Conservation (phyloP, 1,140 invertebrate genomes). For the Lasioglossum albipes region DNA sequence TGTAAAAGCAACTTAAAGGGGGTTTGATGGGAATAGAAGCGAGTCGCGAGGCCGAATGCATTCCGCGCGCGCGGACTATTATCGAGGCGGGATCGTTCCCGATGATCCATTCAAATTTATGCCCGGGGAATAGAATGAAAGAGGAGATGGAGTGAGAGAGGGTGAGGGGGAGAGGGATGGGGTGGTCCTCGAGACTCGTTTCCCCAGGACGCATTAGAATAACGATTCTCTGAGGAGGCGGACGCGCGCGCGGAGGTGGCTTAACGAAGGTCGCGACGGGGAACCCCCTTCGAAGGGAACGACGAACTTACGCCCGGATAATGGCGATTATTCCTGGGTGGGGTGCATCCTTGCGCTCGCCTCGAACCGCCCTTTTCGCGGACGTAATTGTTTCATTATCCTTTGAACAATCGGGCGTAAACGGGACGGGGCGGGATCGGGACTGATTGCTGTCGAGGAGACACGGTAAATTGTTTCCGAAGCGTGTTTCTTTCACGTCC, state of each 20-base stretch:
- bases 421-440: neutral
- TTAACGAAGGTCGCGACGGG: constrained; percentile 58
- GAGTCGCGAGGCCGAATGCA: neutral
- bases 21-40: too few species aligned
- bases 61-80: neutral
- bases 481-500: neutral
- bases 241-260: constrained; percentile 38
- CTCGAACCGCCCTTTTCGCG: constrained; percentile 4
- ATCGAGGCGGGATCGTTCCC: constrained; percentile 1
- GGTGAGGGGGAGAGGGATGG: neutral
- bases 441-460: neutral
- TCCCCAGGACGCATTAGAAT: constrained; percentile 62
- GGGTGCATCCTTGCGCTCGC: neutral
- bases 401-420: constrained; percentile 11
- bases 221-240: constrained; percentile 62
- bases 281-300: constrained; percentile 5
- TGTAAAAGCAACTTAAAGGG: too few species aligned
- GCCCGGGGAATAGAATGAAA: neutral
- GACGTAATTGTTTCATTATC: constrained; percentile 36
- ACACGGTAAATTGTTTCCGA: constrained; percentile 1
- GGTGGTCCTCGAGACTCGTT: constrained; percentile 17
- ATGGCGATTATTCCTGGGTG: constrained; percentile 46
- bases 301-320: constrained; percentile 49
- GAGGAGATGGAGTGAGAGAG: neutral
- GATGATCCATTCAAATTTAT: too few species aligned